Conservation (phyloP, 2,888 invertebrate genomes). For the Blera fallax region DNA sequence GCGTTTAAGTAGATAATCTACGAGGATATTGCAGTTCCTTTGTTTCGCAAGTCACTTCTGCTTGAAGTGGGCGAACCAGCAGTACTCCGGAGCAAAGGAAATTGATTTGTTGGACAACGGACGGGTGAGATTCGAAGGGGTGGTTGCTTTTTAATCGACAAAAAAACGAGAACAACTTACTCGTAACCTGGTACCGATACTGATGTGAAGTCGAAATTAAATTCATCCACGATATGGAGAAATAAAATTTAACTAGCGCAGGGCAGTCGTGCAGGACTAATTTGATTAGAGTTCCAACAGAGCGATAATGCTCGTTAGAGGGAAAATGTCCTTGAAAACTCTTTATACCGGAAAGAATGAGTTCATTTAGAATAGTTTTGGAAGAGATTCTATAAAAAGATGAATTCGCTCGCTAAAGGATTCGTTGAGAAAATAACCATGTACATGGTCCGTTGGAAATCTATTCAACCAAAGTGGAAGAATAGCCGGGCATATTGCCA, state of each 20-base stretch:
- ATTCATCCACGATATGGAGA: neutral
- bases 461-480: neutral
- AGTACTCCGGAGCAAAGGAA: conserved; percentile 7
- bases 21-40: conserved; percentile 62
- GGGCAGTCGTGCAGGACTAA: conserved; percentile 6
- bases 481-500: neutral
- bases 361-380: neutral
- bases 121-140: neutral
- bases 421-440: neutral
- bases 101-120: conserved; percentile 44
- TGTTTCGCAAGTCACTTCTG: conserved; percentile 53
- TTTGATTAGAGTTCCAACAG: conserved; percentile 9
- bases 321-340: conserved; percentile 18
- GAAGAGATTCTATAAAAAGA: neutral
- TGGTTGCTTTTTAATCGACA: conserved; percentile 1
- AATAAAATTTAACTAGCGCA: neutral
- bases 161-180: neutral
- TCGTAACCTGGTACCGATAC: conserved; percentile 10
- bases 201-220: neutral
- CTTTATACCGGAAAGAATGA: conserved; percentile 2
- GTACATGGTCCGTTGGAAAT: neutral
- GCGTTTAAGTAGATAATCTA: conserved; percentile 67
- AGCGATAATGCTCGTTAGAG: neutral
- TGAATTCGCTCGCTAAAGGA: neutral
- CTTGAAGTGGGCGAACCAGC: conserved; percentile 24